Base-by-base conservation (phyloP, 2,888 invertebrate species). In the Nomada hirtipes region DNA sequence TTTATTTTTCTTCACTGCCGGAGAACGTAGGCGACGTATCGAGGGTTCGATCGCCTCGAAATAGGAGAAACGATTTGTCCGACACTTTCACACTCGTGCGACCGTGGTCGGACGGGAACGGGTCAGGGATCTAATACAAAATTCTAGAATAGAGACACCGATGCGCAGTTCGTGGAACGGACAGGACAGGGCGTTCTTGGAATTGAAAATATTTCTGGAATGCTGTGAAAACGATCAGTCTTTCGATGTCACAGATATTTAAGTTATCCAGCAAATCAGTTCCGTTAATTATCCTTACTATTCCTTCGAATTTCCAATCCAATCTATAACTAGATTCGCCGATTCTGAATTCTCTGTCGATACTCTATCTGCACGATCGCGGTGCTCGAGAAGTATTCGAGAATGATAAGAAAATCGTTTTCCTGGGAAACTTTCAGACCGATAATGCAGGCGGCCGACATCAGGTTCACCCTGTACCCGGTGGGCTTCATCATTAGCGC, bases 401-500 rank as follows among this genome's bases (percentile, higher is more conserved):
- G 0, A 13, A 20, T 36, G 67, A 10, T 29, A 10, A 0, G 36
- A 4, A 47, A 57, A 26, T 20, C 4, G 3, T 59, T n/a, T 13
- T 11, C 11, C 2, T 60, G n/a, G 26, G 36, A 70, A 61, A 36
- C 68, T 89, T 88, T 36, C 86, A 92, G 91, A 42, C 84, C 90
- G 15, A 70, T 72, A 63, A 73, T 87, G 26, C 64, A 87, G 36
- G 73, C 86, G 4, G 73, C 92, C 65, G 95, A 96, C 91, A 91
- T 96, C 65, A 94, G 97, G 70, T 96, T 97, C 94, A 95, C 96
- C 70, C 94, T 98, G 86, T 97, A 97, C 92, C 97, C 97, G 79
- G 96, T 96, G 76, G 97, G 97, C 80, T 95, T 98, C 92, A 96
- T 97, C 77, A 95, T 98, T 89, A 97, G 97, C 89, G 97, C 97